A percentile compares a stretch with the other conserved stretches of the same genome.
phyloP scores from a whole-genome alignment of 1,140 invertebrate genomes.

The Probaryconus sp. region DNA sequence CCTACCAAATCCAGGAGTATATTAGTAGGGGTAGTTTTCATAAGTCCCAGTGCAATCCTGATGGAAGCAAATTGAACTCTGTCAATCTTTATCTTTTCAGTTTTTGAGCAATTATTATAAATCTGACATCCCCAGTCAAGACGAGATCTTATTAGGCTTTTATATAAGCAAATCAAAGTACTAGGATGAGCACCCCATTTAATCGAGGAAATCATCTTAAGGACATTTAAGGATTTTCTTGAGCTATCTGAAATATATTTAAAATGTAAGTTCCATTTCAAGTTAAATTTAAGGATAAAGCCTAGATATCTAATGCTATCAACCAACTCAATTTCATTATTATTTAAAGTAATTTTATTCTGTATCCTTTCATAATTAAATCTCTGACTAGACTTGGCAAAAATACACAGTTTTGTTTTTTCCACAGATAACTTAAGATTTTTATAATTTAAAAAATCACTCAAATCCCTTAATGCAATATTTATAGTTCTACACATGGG shows the following conservation, averaged over 20 bases:
- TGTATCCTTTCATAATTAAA: not conserved
- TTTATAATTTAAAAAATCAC: not conserved
- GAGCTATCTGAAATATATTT: constrained; percentile 18
- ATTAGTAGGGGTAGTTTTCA: constrained; percentile 22
- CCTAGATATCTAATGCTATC: constrained; percentile 27
- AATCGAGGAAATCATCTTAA: constrained; percentile 28
- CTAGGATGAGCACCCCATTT: constrained; percentile 39
- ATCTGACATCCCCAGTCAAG: constrained; percentile 29
- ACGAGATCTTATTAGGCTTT: constrained; percentile 19
- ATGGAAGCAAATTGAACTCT: constrained; percentile 19
- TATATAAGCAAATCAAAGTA: constrained; percentile 31
- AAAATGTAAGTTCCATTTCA: constrained; percentile 31
- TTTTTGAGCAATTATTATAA: not conserved
- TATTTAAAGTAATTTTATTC: not conserved
- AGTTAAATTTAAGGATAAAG: constrained; percentile 21
- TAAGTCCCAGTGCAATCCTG: constrained; percentile 8
- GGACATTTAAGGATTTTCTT: constrained; percentile 7
- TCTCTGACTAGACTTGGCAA: constrained; percentile 7
- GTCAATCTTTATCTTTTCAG: not conserved
- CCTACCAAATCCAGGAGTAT: constrained; percentile 5
- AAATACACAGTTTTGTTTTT: constrained; percentile 10
- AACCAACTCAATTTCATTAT: not conserved
- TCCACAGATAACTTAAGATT: constrained; percentile 1
- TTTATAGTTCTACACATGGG: too few relatives aligned
- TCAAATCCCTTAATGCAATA: not conserved